These are phyloP conservation scores for Calephelis nemesis DNA, from an alignment of 1,140 invertebrate species.

Conservation along the genomic window DNA sequence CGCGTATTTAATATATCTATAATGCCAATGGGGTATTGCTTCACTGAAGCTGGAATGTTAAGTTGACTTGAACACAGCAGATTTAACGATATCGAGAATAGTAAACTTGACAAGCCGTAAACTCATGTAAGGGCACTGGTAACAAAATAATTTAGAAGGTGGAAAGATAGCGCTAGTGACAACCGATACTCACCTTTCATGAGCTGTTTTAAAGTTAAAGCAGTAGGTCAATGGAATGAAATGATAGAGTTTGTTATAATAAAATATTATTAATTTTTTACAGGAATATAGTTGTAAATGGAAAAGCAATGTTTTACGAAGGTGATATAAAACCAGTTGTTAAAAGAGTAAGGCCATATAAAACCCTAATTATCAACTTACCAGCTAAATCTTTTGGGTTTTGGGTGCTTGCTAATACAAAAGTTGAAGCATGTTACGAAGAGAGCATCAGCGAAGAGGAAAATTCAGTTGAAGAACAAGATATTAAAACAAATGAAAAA, in stretches of 20 bases:
- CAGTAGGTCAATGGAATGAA: no score
- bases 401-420: slow-evolving; percentile 80
- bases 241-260: neutral
- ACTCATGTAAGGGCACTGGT: no score
- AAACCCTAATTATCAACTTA: slow-evolving; percentile 71
- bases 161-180: no score
- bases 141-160: no score
- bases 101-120: no score
- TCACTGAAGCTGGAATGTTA: no score
- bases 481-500: slow-evolving; percentile 27
- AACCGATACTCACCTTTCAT: no score
- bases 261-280: slow-evolving; percentile 37
- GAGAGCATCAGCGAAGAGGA: slow-evolving; percentile 31
- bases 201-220: no score
- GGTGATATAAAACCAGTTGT: slow-evolving; percentile 75
- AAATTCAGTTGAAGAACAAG: slow-evolving; percentile 34
- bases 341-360: slow-evolving; percentile 60
- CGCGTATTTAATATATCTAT: no score
- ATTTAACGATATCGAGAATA: no score
- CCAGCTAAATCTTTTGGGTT: slow-evolving; percentile 80
- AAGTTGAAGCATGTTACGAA: slow-evolving; percentile 68
- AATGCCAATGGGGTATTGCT: no score
- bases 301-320: slow-evolving; percentile 70
- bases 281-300: slow-evolving; percentile 79
- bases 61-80: no score